These are phyloP conservation scores for Nemopilema nomurai DNA, from an alignment of 30 jellyfish, hydroid and myxozoan genomes.

Conservation along the genomic window DNA sequence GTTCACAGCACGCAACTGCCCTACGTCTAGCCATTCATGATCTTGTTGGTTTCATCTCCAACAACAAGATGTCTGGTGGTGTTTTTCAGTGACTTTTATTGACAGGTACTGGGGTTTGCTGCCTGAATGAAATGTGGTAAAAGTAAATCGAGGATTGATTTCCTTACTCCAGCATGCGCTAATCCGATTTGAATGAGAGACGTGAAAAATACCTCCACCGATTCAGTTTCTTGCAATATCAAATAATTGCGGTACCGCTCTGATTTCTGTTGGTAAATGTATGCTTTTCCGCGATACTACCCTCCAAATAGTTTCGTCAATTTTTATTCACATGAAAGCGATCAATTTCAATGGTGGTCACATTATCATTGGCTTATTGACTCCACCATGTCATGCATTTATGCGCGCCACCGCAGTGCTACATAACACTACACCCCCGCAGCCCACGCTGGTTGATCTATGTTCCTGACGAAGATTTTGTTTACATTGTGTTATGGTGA, in stretches of 20 bases:
- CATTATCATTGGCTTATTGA: neutral
- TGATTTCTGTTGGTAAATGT: neutral
- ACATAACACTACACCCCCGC: neutral
- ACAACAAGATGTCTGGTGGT: too few species aligned
- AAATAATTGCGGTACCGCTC: neutral
- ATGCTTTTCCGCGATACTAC: neutral
- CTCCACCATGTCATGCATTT: neutral
- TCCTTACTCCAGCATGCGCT: neutral
- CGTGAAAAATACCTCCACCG: too few species aligned
- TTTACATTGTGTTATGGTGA: too few species aligned
- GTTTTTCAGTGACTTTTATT: too few species aligned
- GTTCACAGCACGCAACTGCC: too few species aligned
- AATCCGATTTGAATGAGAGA: neutral
- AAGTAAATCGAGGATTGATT: neutral
- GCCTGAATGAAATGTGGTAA: neutral
- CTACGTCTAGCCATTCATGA: too few species aligned
- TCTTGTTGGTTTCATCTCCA: too few species aligned
- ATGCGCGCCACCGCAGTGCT: neutral
- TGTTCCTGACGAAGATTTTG: too few species aligned
- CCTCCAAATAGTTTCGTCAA: neutral
- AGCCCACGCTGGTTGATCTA: neutral
- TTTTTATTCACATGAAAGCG: neutral
- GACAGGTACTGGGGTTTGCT: too few species aligned
- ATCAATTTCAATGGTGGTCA: neutral
- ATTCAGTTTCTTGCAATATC: neutral